Conservation (phyloP, 1,140 invertebrate species). For the Uloborus diversus region DNA sequence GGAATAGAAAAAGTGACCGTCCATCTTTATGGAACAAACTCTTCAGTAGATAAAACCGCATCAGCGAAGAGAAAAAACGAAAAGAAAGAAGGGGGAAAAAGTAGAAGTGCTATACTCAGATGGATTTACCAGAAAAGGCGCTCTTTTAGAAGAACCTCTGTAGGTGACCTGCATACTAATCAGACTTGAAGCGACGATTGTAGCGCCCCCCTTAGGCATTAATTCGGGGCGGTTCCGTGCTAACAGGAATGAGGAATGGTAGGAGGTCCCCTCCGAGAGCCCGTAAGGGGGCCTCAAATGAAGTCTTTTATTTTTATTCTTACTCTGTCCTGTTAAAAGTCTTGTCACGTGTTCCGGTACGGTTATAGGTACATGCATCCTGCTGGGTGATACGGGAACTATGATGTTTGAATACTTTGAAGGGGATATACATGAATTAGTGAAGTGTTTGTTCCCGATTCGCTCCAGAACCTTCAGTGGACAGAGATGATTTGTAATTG, state of each 20-base stretch:
- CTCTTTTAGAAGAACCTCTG: not conserved
- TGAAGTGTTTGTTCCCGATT: too few relatives aligned
- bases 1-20: too few relatives aligned
- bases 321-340: slow-evolving; percentile 1
- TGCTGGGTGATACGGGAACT: not conserved
- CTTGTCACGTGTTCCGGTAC: slow-evolving; percentile 20
- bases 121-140: not conserved
- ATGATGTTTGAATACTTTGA: not conserved
- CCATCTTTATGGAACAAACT: too few relatives aligned
- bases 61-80: too few relatives aligned
- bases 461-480: too few relatives aligned
- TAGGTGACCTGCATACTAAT: slow-evolving; percentile 33
- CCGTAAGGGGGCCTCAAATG: not conserved
- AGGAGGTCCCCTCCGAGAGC: not conserved
- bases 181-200: not conserved
- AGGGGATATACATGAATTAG: not conserved
- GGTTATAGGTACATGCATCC: slow-evolving; percentile 16
- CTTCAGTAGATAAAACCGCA: too few relatives aligned
- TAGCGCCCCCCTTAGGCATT: not conserved
- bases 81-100: too few relatives aligned
- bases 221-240: slow-evolving; percentile 47
- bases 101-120: too few relatives aligned
- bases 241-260: slow-evolving; percentile 48
- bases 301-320: too few relatives aligned
- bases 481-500: too few relatives aligned